A percentile compares a stretch with the other conserved stretches of the same genome.
Conservation (phyloP, 53 echinoderm and acorn worm species). For the Arbacia lixula region DNA sequence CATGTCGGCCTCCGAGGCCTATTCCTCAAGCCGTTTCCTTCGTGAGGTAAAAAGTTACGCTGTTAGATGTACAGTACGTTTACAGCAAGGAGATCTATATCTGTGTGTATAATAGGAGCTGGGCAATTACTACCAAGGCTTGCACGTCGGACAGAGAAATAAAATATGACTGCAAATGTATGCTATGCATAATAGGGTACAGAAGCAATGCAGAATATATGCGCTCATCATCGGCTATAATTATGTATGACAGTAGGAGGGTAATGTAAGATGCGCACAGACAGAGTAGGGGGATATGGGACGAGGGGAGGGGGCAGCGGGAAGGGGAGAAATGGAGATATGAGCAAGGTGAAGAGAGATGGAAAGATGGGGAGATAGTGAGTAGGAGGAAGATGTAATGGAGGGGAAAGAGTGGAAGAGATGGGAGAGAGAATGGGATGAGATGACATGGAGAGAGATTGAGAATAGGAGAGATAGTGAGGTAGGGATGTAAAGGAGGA, state of each 20-base stretch:
- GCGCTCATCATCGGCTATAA: neutral
- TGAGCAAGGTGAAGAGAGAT: neutral
- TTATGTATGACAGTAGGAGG: constrained; percentile 5
- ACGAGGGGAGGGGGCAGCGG: neutral
- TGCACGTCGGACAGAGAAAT: no score
- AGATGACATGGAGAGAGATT: neutral
- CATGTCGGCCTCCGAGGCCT: no score
- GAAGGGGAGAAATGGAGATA: neutral
- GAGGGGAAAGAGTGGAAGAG: neutral
- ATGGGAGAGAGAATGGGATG: neutral
- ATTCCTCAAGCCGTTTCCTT: no score
- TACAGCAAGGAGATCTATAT: no score
- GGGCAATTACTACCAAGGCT: no score
- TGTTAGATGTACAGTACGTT: no score
- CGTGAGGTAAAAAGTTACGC: no score
- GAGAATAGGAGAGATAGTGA: neutral
- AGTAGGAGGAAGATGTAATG: neutral
- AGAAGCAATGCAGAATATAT: no score
- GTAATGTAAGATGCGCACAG: neutral
- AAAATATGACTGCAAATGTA: no score
- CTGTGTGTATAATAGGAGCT: no score
- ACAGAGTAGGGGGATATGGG: neutral
- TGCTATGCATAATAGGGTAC: no score
- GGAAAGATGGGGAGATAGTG: neutral
- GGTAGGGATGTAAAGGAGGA: neutral